phyloP scores from a whole-genome alignment of 2,797 vertebrate genomes.

The Crocodylus rhombifer region DNA sequence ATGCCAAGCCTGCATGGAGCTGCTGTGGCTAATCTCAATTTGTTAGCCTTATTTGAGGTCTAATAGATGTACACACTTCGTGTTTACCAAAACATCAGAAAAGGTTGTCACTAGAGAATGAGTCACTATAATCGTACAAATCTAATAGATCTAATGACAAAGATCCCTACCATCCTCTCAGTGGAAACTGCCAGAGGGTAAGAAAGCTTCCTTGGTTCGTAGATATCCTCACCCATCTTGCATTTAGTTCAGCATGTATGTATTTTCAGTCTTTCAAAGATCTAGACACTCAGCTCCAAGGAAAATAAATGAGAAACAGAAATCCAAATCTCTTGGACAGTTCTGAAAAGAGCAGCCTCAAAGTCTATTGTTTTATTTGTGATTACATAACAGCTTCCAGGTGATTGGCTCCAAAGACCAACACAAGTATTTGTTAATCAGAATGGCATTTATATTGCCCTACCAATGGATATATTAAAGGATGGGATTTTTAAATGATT shows the following conservation, averaged over 20 bases:
- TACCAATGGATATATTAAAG: neutral
- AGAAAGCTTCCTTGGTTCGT: neutral
- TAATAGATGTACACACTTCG: neutral
- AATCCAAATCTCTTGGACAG: neutral
- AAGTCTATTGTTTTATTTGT: neutral
- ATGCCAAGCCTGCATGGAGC: constrained; percentile 47
- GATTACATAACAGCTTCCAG: neutral
- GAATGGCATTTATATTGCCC: neutral
- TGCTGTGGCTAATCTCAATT: constrained; percentile 60
- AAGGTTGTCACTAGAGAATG: neutral
- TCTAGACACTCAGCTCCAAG: neutral
- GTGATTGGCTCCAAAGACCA: neutral
- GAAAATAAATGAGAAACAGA: neutral
- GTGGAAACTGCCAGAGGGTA: neutral
- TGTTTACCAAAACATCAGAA: constrained; percentile 30
- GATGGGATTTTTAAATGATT: neutral
- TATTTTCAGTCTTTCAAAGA: neutral
- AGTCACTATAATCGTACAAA: neutral
- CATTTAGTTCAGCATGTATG: neutral
- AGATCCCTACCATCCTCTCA: neutral
- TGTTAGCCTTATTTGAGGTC: constrained; percentile 53
- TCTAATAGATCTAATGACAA: neutral
- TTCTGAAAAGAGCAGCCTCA: neutral
- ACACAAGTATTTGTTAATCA: neutral
- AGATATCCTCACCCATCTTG: neutral